Conservation (phyloP, 23 tunicate species). For the Diplosoma virens region DNA sequence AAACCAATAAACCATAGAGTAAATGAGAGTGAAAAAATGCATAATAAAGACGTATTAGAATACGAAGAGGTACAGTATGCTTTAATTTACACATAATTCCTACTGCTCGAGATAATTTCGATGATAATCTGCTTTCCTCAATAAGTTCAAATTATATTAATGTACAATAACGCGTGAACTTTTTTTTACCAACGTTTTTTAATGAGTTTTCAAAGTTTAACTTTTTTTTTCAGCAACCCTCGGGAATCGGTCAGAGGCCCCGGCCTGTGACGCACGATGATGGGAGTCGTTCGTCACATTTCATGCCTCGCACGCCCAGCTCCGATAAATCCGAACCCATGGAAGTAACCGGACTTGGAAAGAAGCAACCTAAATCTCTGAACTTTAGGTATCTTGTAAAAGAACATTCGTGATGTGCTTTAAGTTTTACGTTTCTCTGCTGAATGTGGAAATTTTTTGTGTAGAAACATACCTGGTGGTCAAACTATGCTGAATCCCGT, state of each 20-base stretch:
- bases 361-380: conserved; percentile 45
- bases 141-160: no score
- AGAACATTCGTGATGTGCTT: background rate
- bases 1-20: no score
- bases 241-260: conserved; percentile 88
- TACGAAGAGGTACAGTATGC: no score
- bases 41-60: no score
- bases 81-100: no score
- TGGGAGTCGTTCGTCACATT: conserved; percentile 30
- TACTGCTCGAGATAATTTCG: no score
- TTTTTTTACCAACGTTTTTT: no score
- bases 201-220: background rate
- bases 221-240: conserved; percentile 63
- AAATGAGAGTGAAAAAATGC: no score
- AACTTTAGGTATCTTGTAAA: conserved; percentile 30
- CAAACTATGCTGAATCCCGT: background rate
- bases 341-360: conserved; percentile 7
- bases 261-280: conserved; percentile 75
- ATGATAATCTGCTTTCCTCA: no score
- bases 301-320: conserved; percentile 45
- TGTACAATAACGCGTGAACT: no score
- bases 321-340: conserved; percentile 14
- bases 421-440: no score
- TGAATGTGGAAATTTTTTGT: no score
- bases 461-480: background rate